phyloP scores from a whole-genome alignment of 1,140 invertebrate species.

The Macrostomum lignano region DNA sequence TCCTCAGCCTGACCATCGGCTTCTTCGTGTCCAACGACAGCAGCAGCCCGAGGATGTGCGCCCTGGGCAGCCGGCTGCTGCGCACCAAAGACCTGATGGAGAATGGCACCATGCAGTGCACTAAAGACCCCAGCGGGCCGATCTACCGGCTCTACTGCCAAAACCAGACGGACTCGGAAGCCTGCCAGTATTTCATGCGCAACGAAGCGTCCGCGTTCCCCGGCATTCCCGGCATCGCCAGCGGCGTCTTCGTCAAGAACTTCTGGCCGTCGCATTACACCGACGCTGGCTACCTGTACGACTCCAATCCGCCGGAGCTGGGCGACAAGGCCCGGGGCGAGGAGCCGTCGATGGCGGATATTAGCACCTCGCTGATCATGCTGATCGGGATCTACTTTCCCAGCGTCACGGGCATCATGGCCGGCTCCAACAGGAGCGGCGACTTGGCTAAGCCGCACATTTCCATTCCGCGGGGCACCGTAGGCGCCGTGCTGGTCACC shows the following conservation, averaged over 20 bases:
- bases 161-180: conserved; percentile 14
- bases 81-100: conserved; percentile 35
- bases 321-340: neutral
- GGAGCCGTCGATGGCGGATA: conserved; percentile 25
- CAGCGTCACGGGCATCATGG: conserved; percentile 96
- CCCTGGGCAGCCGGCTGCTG: conserved; percentile 51
- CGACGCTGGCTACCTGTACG: no score
- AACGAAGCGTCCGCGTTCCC: conserved; percentile 30
- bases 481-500: conserved; percentile 75
- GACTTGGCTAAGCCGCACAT: conserved; percentile 89
- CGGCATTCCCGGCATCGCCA: conserved; percentile 47
- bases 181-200: conserved; percentile 9
- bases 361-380: conserved; percentile 82
- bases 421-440: conserved; percentile 92
- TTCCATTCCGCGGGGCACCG: conserved; percentile 86
- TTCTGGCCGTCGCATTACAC: no score
- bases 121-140: conserved; percentile 35
- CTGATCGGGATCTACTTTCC: conserved; percentile 97
- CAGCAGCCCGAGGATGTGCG: conserved; percentile 55
- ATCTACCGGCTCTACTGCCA: conserved; percentile 32
- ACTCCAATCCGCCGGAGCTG: no score
- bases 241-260: conserved; percentile 45
- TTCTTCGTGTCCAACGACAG: conserved; percentile 61
- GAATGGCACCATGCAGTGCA: conserved; percentile 32
- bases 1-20: conserved; percentile 77